These are phyloP conservation scores for Nylanderia fulva DNA, from an alignment of 1,140 invertebrate species.

Conservation along the genomic window DNA sequence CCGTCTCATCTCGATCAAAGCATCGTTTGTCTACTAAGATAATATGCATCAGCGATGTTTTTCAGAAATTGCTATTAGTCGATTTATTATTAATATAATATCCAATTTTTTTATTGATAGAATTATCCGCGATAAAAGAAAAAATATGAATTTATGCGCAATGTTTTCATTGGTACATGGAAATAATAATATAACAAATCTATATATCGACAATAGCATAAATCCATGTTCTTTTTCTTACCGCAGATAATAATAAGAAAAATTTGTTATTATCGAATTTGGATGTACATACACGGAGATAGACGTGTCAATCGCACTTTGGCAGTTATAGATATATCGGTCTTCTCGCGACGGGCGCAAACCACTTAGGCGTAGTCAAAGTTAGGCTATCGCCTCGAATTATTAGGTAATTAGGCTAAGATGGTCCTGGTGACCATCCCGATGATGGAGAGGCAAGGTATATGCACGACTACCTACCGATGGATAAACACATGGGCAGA, in stretches of 20 bases:
- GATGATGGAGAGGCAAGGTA: constrained; percentile 78
- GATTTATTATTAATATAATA: no score
- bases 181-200: neutral
- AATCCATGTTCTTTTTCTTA: neutral
- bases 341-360: constrained; percentile 69
- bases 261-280: constrained; percentile 23
- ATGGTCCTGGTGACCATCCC: constrained; percentile 79
- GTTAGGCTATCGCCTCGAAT: constrained; percentile 82
- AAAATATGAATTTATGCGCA: no score
- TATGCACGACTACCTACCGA: constrained; percentile 78
- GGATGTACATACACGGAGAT: neutral
- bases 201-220: no score
- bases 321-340: constrained; percentile 70
- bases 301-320: constrained; percentile 62
- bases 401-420: constrained; percentile 84
- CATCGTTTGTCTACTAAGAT: constrained; percentile 17
- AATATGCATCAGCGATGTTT: constrained; percentile 24
- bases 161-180: neutral
- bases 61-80: constrained; percentile 31
- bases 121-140: no score
- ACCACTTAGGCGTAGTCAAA: constrained; percentile 73
- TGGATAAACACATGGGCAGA: constrained; percentile 84
- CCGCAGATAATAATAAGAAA: neutral
- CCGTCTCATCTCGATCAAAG: constrained; percentile 16
- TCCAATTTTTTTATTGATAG: no score